Base-by-base conservation (phyloP, 92 coral and sea anemone genomes). In the Bergia sp. region DNA sequence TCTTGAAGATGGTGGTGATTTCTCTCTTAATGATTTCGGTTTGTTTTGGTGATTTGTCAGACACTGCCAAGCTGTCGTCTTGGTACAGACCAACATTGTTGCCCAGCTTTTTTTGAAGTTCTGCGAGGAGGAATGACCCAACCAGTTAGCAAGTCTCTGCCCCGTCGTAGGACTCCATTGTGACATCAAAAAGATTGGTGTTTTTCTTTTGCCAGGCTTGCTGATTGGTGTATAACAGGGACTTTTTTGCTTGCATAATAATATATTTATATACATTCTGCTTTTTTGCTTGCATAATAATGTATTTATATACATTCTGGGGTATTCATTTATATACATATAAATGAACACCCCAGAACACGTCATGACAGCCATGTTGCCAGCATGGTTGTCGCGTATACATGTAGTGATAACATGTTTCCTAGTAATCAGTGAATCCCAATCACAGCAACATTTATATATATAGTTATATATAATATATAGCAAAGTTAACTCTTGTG, bases 131-230 rank as follows among this genome's bases (percentile, higher is more conserved):
- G 76, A 73, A 73, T 57, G 88, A 37, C 2, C 88, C 88, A 13
- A 85, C 88, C 78, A 85, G 55, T 58, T 82, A 49, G 49, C 86
- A 82, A n/a, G 86, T 82, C 86, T 57, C 86, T 6, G 86, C 86
- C n/a, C n/a, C n/a, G n/a, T n/a, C n/a, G n/a, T n/a, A n/a, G n/a
- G n/a, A n/a, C n/a, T n/a, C n/a, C n/a, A 87, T 78, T 36, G 90
- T 87, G 21, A 87, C 82, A 38, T 79, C 91, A 37, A 88, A 80
- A 3, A 55, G 29, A 45, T 87, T 40, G 85, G 82, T 20, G 44
- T 61, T 10, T 23, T 41, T 79, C 73, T 73, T 86, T 61, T 88
- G 71, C 36, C 81, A 47, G 66, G 64, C 57, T 88, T 78, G 64
- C 36, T 88, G 61, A 38, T 75, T 61, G 45, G 83, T 53, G 42